Evolutionary conservation across 2,888 invertebrate species (phyloP).

Genomic region (Heteromyza rotundicornis): DNA sequence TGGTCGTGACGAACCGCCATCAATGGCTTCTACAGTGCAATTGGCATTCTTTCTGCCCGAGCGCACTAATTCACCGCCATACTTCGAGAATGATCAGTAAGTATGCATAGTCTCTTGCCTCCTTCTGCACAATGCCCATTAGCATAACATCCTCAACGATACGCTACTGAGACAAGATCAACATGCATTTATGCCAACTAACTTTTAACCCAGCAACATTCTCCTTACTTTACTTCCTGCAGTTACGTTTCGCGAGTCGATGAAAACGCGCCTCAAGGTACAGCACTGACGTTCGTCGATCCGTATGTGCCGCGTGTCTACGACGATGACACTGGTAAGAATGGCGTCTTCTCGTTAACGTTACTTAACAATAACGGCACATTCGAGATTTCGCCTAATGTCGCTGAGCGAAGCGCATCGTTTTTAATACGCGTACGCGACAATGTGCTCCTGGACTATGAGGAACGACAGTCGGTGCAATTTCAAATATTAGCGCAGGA

Average conservation of each 20-base stretch:
- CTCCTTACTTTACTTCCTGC: conserved; percentile 32
- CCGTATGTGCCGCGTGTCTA: conserved; percentile 76
- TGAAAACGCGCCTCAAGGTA: conserved; percentile 84
- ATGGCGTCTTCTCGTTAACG: conserved; percentile 80
- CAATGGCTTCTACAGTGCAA: conserved; percentile 82
- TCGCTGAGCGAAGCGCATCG: conserved; percentile 77
- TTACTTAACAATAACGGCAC: conserved; percentile 83
- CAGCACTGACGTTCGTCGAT: conserved; percentile 73
- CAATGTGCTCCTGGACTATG: conserved; percentile 83
- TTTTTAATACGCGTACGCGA: conserved; percentile 86
- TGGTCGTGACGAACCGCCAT: conserved; percentile 75
- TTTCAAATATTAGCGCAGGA: conserved; percentile 84
- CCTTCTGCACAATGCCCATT: conserved; percentile 28
- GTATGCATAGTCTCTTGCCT: conserved; percentile 44
- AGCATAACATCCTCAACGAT: conserved; percentile 36
- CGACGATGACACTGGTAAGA: conserved; percentile 81
- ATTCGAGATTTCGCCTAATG: conserved; percentile 85
- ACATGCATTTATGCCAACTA: conserved; percentile 39
- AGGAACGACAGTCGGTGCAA: conserved; percentile 75
- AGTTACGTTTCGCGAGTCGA: conserved; percentile 79
- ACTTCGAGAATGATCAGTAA: conserved; percentile 81
- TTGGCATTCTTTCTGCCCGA: conserved; percentile 84
- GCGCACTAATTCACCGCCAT: conserved; percentile 77
- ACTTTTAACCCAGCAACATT: conserved; percentile 11
- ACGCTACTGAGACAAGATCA: conserved; percentile 24